Percentiles rank a stretch among this genome's conserved stretches.
These are phyloP conservation scores for Datnioides undecimradiatus DNA, from an alignment of 2,113 vertebrate species.

Conservation along the genomic window DNA sequence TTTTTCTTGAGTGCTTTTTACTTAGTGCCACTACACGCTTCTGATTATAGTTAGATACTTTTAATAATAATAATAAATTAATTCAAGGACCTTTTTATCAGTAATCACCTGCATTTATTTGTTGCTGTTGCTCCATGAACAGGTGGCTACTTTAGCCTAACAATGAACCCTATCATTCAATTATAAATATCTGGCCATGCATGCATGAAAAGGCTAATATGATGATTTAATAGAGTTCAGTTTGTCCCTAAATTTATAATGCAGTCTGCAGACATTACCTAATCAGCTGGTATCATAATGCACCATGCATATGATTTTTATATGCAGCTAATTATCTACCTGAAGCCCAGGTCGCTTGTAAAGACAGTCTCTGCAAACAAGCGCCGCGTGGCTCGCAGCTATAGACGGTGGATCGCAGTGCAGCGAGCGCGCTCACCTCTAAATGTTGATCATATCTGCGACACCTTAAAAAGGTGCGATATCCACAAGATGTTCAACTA, in stretches of 20 bases:
- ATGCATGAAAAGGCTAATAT: background rate
- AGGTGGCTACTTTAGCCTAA: background rate
- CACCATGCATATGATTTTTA: background rate
- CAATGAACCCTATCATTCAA: background rate
- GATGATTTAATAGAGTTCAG: constrained; percentile 4
- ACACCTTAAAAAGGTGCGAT: constrained; percentile 63
- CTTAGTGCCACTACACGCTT: too few species aligned
- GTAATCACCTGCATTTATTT: background rate
- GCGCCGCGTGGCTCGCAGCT: background rate
- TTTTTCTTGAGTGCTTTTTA: too few species aligned
- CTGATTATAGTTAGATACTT: background rate
- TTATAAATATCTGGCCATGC: background rate
- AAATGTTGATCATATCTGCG: constrained; percentile 39
- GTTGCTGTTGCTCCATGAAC: background rate
- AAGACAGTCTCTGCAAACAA: background rate
- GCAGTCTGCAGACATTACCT: constrained; percentile 3
- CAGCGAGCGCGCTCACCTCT: background rate
- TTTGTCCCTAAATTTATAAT: background rate
- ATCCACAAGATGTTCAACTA: constrained; percentile 52
- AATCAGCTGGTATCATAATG: background rate
- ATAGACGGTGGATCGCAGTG: background rate
- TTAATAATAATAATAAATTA: too few species aligned
- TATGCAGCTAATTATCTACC: background rate
- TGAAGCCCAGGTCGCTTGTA: background rate
- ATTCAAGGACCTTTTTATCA: background rate